Percentiles rank a stretch among this genome's conserved stretches.
Conservation (phyloP, 2,888 invertebrate genomes). For the Sisyra nigra region DNA sequence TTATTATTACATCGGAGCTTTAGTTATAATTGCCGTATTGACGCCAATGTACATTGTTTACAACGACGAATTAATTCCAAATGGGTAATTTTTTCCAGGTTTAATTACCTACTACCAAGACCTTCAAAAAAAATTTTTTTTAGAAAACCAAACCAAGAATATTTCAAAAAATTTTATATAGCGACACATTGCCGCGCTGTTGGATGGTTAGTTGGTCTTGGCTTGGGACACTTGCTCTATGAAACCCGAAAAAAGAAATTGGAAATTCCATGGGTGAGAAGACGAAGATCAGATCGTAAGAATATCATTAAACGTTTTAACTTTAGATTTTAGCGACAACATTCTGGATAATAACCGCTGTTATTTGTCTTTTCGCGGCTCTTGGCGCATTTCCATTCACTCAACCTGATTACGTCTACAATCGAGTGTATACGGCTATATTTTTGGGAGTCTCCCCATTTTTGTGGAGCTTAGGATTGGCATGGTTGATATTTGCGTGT, state of each 20-base stretch:
- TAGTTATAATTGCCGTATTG: not conserved
- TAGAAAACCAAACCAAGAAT: not conserved
- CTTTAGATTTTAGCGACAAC: not conserved
- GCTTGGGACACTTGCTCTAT: constrained; percentile 22
- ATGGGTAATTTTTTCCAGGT: not conserved
- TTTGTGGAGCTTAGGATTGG: constrained; percentile 24
- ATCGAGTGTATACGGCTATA: constrained; percentile 14
- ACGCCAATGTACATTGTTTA: not conserved
- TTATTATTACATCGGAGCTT: not conserved
- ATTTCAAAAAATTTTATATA: not conserved
- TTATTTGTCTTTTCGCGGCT: not conserved
- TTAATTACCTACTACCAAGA: too few species aligned
- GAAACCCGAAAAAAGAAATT: constrained; percentile 2
- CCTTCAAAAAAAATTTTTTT: too few species aligned
- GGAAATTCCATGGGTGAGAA: not conserved
- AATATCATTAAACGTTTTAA: too few species aligned
- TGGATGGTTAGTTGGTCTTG: constrained; percentile 25
- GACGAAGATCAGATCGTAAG: too few species aligned
- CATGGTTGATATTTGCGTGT: constrained; percentile 28
- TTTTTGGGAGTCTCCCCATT: constrained; percentile 21
- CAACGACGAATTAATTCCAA: not conserved
- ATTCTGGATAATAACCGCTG: not conserved
- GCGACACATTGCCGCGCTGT: constrained; percentile 17
- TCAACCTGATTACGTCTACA: constrained; percentile 14
- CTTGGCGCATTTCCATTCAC: not conserved